Conservation (phyloP, 1,140 invertebrate genomes). For the Papilio dardanus region DNA sequence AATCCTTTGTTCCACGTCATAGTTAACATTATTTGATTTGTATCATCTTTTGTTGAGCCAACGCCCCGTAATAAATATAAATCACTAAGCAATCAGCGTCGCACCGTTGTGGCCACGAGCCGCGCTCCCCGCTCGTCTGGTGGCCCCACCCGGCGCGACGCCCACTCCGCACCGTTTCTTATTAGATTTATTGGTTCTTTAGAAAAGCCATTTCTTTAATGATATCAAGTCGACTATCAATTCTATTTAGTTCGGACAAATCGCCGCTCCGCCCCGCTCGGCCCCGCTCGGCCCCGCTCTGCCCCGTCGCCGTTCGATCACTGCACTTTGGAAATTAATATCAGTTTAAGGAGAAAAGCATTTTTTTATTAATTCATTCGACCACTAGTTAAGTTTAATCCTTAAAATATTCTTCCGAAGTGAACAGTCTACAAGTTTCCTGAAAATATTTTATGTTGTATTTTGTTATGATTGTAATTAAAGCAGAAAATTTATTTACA, state of each 20-base stretch:
- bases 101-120: background rate
- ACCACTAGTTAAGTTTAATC: background rate
- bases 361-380: constrained; percentile 1
- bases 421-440: background rate
- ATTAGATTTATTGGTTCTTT: constrained; percentile 31
- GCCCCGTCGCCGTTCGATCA: no score
- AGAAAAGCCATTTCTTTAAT: constrained; percentile 32
- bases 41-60: constrained; percentile 6
- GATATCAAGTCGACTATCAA: constrained; percentile 24
- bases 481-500: no score
- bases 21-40: background rate
- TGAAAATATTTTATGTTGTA: no score
- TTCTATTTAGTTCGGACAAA: constrained; percentile 6
- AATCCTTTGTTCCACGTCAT: background rate
- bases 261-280: background rate
- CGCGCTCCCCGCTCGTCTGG: background rate
- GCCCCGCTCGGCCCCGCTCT: background rate
- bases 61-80: background rate
- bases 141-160: background rate
- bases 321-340: constrained; percentile 17
- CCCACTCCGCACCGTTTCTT: constrained; percentile 8
- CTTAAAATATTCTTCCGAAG: background rate
- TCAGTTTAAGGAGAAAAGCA: constrained; percentile 4
- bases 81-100: background rate
- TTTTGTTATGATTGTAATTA: no score